These are phyloP conservation scores for Euproctis similis DNA, from an alignment of 2,888 invertebrate genomes.

Conservation along the genomic window DNA sequence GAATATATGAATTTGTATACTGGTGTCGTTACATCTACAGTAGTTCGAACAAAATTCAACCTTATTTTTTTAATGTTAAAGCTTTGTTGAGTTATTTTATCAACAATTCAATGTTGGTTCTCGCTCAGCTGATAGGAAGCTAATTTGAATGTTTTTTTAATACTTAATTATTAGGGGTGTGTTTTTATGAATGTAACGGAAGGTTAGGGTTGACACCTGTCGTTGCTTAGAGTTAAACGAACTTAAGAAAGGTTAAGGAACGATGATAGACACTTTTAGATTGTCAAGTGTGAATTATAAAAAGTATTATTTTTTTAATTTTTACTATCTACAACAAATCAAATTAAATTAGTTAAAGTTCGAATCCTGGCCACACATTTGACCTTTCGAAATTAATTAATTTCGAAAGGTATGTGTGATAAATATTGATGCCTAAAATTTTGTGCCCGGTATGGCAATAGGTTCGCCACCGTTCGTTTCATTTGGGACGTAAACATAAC, in stretches of 20 bases:
- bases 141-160: constrained; percentile 23
- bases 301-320: no score
- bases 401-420: no score
- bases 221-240: constrained; percentile 18
- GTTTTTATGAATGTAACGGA: constrained; percentile 34
- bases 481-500: no score
- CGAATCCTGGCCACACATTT: no score
- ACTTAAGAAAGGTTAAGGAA: constrained; percentile 16
- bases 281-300: constrained; percentile 3
- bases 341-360: no score
- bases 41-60: constrained; percentile 6
- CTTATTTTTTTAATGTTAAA: accelerated
- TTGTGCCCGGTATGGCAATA: no score
- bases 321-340: no score
- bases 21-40: constrained; percentile 1
- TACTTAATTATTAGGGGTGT: constrained; percentile 19
- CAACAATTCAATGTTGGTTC: constrained; percentile 10
- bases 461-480: no score
- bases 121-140: constrained; percentile 30
- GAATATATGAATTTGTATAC: constrained; percentile 2
- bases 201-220: constrained; percentile 24
- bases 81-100: background rate
- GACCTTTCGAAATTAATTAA: no score
- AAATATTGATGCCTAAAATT: no score
- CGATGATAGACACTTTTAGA: constrained; percentile 12